Percentiles rank a stretch among this genome's conserved stretches.
phyloP scores from a whole-genome alignment of 2,113 vertebrate species.

The Gadus macrocephalus region DNA sequence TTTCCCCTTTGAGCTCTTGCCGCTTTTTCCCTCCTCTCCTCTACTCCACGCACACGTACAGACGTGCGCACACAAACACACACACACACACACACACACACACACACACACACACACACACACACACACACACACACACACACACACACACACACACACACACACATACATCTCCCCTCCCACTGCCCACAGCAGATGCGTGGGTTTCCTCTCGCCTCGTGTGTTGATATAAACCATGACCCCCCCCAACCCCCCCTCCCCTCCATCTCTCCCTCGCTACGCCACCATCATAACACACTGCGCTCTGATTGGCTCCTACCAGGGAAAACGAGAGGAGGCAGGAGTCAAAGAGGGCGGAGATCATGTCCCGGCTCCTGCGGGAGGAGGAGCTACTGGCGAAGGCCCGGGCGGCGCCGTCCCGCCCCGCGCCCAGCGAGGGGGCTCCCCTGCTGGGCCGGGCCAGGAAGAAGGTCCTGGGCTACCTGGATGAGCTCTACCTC shows the following conservation, averaged over 20 bases:
- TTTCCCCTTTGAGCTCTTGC: too few relatives aligned
- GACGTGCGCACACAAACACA: too few relatives aligned
- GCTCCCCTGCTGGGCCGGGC: constrained; percentile 17
- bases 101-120: too few relatives aligned
- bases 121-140: too few relatives aligned
- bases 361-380: constrained; percentile 72
- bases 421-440: constrained; percentile 6
- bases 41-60: too few relatives aligned
- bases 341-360: constrained; percentile 74
- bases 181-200: not conserved
- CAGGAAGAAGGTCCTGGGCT: constrained; percentile 51
- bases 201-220: not conserved
- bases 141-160: too few relatives aligned
- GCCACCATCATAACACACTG: constrained; percentile 35
- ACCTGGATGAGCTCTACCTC: constrained; percentile 44
- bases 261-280: constrained; percentile 1
- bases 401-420: constrained; percentile 8
- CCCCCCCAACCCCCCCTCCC: not conserved
- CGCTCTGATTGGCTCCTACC: constrained; percentile 43
- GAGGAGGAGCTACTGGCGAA: constrained; percentile 73
- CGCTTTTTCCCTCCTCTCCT: too few relatives aligned
- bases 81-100: too few relatives aligned
- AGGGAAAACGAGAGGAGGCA: constrained; percentile 79
- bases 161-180: too few relatives aligned
- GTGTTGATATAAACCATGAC: not conserved